Conservation (phyloP, 2,797 vertebrate species). For the Xenentodon cancila region DNA sequence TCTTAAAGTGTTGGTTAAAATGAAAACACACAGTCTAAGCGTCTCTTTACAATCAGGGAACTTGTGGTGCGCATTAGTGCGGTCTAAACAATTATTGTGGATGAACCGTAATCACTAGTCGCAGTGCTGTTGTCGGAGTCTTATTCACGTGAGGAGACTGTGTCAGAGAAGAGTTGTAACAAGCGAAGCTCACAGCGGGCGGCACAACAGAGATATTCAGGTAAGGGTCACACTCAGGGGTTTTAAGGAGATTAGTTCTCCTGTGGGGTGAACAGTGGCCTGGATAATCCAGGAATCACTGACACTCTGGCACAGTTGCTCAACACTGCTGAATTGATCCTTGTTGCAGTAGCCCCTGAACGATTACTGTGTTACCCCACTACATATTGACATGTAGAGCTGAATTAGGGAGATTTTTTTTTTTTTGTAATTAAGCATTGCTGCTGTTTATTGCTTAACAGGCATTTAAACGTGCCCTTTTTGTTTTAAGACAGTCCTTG, state of each 20-base stretch:
- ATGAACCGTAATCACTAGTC: not conserved
- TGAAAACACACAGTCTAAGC: not conserved
- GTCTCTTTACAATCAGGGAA: no score
- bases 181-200: conserved; percentile 13
- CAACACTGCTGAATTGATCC: not conserved
- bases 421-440: no score
- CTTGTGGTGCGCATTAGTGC: not conserved
- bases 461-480: not conserved
- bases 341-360: not conserved
- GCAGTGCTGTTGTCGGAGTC: not conserved
- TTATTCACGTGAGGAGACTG: not conserved
- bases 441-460: no score
- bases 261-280: conserved; percentile 32
- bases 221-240: conserved; percentile 36
- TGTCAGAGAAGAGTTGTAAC: conserved; percentile 15
- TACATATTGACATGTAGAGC: no score
- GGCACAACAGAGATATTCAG: conserved; percentile 12
- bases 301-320: conserved; percentile 23
- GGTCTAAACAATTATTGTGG: not conserved
- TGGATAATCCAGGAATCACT: conserved; percentile 55
- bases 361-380: no score
- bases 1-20: not conserved
- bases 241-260: conserved; percentile 46
- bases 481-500: not conserved
- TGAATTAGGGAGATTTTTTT: not conserved